phyloP scores from a whole-genome alignment of 2,888 invertebrate genomes.

The Synergus japonicus region DNA sequence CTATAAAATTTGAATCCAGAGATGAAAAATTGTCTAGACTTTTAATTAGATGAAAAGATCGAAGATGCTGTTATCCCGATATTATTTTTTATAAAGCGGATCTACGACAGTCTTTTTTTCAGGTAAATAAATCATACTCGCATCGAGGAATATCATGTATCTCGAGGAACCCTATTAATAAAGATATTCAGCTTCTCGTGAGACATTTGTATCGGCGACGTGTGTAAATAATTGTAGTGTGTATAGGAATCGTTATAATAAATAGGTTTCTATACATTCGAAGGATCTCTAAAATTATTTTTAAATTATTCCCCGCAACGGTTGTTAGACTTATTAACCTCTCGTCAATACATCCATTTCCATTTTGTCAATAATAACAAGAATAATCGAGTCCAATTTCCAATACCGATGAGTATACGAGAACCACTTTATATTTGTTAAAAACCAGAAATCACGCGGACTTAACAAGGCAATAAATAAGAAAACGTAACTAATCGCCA shows the following conservation, averaged over 20 bases:
- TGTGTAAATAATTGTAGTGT: background rate
- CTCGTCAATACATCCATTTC: background rate
- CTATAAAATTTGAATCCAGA: background rate
- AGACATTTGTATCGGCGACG: background rate
- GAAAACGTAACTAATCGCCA: background rate
- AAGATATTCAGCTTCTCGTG: background rate
- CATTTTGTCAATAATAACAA: background rate
- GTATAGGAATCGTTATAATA: background rate
- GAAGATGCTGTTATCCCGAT: background rate
- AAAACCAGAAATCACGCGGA: background rate
- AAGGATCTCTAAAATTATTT: background rate
- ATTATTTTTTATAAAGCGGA: background rate
- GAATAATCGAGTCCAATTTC: background rate
- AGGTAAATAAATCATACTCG: background rate
- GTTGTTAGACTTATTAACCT: background rate
- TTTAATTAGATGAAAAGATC: background rate
- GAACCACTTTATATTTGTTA: background rate
- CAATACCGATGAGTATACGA: background rate
- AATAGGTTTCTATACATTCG: background rate
- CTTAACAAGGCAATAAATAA: conserved; percentile 10
- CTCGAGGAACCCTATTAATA: conserved; percentile 10
- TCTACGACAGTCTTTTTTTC: background rate
- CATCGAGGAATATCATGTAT: background rate
- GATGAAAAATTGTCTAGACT: background rate
- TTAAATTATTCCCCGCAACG: background rate